Evolutionary conservation across 1,140 invertebrate genomes (phyloP), one percentile per base, ranked within the genome.

Genomic region (Grapholita molesta): DNA sequence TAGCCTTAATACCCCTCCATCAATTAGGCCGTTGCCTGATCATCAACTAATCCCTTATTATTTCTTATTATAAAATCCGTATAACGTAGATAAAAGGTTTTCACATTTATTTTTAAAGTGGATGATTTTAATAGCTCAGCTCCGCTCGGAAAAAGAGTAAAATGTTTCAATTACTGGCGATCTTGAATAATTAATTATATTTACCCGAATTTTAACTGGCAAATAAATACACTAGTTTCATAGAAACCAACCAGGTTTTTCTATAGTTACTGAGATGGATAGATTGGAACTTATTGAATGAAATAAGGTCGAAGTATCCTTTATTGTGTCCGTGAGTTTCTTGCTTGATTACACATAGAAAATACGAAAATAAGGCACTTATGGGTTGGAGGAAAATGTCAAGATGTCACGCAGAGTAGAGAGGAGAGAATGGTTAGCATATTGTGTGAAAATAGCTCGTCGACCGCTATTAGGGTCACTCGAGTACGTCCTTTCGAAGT

Each of bases 291-390:
- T 15, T 61, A 61, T 61, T 61, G 55, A 61, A 28, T 61, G 3
- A 15, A 32, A 61, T 30, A 7, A 61, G 55, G 55, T 30, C 55
- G 25, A 21, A 18, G 32, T 15, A 32, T 61, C 5, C 6, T 25
- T 61, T 61, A 30, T 30, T n/a, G 12, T 28, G 25, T 61, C 30
- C 7, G 55, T 18, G 15, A 61, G 28, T 61, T 28, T 28, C 24
- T 28, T n/a, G 25, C 53, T 57, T 61, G 55, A 61, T 61, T 61
- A 61, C 55, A 61, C 55, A 18, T 32, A 61, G 25, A 61, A 30
- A 30, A 30, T 15, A 30, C 21, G 12, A 18, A 3, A 61, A 57
- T 28, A 15, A 61, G 12, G 25, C 25, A 28, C 53, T 53, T 53
- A 53, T 25, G 25, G 2, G 55, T 61, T 61, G 30, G 24, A 2